Evolutionary conservation across 1,140 invertebrate genomes (phyloP).

Genomic region (Drosophila triauraria): DNA sequence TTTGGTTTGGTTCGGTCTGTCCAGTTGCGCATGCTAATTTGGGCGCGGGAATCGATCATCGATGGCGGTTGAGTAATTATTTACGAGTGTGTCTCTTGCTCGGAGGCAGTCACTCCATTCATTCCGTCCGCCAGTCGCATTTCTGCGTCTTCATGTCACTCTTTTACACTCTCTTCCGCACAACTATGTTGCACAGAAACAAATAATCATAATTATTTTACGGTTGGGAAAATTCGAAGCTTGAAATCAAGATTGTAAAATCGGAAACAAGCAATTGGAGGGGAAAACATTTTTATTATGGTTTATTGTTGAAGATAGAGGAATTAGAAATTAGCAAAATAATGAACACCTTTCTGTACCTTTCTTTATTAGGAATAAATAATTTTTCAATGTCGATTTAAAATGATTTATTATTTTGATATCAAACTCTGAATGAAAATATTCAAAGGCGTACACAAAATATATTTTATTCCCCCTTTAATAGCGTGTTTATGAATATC

Average conservation of each 20-base stretch:
- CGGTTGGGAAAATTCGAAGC: not conserved
- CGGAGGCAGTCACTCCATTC: constrained; percentile 41
- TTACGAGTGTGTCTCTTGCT: constrained; percentile 56
- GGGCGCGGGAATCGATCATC: constrained; percentile 64
- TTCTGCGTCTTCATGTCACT: constrained; percentile 36
- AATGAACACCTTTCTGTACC: not conserved
- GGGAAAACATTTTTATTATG: constrained; percentile 5
- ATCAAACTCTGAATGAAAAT: not conserved
- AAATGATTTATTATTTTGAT: not conserved
- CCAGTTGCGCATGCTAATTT: constrained; percentile 79
- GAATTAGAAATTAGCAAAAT: not conserved
- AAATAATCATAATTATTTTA: constrained; percentile 25
- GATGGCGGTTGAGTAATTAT: constrained; percentile 57
- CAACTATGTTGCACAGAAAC: constrained; percentile 16
- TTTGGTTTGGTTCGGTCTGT: constrained; percentile 18
- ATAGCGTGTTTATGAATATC: not conserved
- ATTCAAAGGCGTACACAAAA: not conserved
- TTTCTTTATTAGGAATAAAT: not conserved
- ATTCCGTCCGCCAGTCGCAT: constrained; percentile 36
- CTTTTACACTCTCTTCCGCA: constrained; percentile 24
- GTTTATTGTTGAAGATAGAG: not conserved
- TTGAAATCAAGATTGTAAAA: constrained; percentile 11
- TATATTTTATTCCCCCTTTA: not conserved
- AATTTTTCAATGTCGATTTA: not conserved
- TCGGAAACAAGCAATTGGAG: not conserved